Conservation (phyloP, 1,140 invertebrate species). For the Bombus balteatus region DNA sequence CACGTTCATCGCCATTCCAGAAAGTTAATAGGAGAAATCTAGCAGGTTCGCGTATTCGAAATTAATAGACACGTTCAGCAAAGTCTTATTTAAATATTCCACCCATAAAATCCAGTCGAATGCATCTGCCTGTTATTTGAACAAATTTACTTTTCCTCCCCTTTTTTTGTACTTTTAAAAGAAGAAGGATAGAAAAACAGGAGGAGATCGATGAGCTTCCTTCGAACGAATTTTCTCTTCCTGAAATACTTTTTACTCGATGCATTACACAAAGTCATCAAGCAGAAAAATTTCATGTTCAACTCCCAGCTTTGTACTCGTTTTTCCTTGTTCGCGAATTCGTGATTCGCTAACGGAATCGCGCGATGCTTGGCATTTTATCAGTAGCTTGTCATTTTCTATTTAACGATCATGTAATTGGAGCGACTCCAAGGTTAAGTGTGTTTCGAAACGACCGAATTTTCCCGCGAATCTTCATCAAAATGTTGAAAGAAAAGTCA, state of each 20-base stretch:
- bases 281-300: background rate
- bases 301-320: background rate
- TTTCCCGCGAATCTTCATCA: background rate
- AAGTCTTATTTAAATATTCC: background rate
- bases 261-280: background rate
- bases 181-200: background rate
- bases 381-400: slow-evolving; percentile 34
- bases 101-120: background rate
- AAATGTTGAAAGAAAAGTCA: background rate
- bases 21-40: background rate
- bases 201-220: background rate
- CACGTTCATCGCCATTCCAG: background rate
- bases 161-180: background rate
- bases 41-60: background rate
- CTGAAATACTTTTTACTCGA: background rate
- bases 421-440: slow-evolving; percentile 46
- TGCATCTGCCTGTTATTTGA: background rate
- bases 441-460: slow-evolving; percentile 9
- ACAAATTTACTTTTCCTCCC: background rate
- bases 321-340: background rate
- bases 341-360: background rate
- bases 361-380: slow-evolving; percentile 43
- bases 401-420: slow-evolving; percentile 47
- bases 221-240: background rate
- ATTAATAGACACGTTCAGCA: background rate